Percentiles rank a stretch among this genome's conserved stretches.
Evolutionary conservation across 1,140 invertebrate genomes (phyloP).

Genomic region (Papilio glaucus): DNA sequence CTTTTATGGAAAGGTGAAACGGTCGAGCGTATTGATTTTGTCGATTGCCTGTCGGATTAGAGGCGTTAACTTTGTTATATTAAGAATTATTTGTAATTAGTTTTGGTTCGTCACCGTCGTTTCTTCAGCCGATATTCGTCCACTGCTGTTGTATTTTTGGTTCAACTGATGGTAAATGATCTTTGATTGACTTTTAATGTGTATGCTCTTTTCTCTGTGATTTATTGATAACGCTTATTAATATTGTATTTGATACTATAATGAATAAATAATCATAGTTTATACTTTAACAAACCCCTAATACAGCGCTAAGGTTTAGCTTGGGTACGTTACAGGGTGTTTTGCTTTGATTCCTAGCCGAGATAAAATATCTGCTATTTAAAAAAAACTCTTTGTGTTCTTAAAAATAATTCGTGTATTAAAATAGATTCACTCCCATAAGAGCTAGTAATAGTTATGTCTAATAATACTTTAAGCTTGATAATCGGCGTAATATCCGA

Average conservation of each 20-base stretch:
- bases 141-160: too few species aligned
- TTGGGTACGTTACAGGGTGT: too few species aligned
- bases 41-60: constrained; percentile 56
- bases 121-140: too few species aligned
- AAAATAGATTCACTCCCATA: neutral
- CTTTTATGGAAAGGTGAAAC: constrained; percentile 76
- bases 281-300: too few species aligned
- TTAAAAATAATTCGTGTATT: neutral
- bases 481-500: neutral
- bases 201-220: neutral
- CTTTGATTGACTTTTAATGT: neutral
- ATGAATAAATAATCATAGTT: too few species aligned
- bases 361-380: too few species aligned
- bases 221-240: too few species aligned
- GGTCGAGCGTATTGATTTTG: constrained; percentile 77
- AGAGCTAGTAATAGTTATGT: neutral
- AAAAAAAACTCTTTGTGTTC: too few species aligned
- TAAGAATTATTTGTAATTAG: neutral
- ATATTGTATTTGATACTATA: too few species aligned
- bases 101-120: too few species aligned
- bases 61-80: constrained; percentile 19
- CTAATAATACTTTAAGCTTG: neutral
- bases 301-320: too few species aligned
- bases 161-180: neutral
- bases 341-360: too few species aligned